phyloP scores from a whole-genome alignment of 2,113 vertebrate species.

The Tachuris rubrigastra region DNA sequence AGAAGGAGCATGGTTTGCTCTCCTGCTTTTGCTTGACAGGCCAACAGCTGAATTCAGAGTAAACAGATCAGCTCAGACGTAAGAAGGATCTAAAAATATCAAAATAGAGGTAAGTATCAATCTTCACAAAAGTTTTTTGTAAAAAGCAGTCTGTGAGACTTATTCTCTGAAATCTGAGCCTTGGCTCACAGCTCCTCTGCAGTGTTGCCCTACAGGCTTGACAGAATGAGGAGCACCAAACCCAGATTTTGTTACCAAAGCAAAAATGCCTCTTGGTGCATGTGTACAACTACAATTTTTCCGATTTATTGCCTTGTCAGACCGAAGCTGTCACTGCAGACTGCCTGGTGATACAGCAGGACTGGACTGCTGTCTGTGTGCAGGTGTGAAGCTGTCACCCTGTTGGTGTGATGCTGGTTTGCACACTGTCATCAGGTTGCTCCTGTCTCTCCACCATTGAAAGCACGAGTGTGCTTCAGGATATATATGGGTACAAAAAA shows the following conservation, averaged over 20 bases:
- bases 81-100: background rate
- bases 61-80: background rate
- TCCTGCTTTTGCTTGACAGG: background rate
- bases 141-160: background rate
- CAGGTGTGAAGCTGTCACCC: background rate
- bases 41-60: background rate
- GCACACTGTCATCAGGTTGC: background rate
- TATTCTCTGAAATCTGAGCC: background rate
- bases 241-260: background rate
- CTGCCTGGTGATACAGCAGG: fast-evolving
- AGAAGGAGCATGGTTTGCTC: background rate
- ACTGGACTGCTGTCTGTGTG: background rate
- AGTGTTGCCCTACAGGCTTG: background rate
- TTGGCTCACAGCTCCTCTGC: background rate
- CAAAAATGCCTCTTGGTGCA: background rate
- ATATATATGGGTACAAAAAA: background rate
- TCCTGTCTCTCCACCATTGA: background rate
- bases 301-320: background rate
- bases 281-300: fast-evolving
- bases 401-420: fast-evolving
- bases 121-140: background rate
- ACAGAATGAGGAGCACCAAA: background rate
- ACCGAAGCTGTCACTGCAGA: fast-evolving
- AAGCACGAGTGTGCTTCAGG: background rate
- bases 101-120: background rate